A percentile compares a stretch with the other conserved stretches of the same genome.
These are phyloP conservation scores for Phoebastria nigripes DNA, from an alignment of 2,797 vertebrate genomes.

Conservation along the genomic window DNA sequence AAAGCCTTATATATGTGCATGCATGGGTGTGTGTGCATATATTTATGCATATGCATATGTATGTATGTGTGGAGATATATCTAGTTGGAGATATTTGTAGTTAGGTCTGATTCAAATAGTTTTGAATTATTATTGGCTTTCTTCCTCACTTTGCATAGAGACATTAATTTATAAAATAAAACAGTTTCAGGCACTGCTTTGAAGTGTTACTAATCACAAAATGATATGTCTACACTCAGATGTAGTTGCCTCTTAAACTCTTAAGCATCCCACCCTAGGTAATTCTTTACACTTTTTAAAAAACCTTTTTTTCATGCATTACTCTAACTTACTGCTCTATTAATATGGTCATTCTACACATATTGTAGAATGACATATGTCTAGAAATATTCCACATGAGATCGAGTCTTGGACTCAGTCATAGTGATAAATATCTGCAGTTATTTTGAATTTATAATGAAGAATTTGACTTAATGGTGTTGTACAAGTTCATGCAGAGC, in stretches of 20 bases:
- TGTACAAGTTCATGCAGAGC: slow-evolving; percentile 43
- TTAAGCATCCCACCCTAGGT: neutral
- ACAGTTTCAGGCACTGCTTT: slow-evolving; percentile 60
- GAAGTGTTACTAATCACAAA: slow-evolving; percentile 34
- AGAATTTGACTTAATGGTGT: slow-evolving; percentile 17
- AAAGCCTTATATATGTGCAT: neutral
- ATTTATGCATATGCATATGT: neutral
- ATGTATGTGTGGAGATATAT: neutral
- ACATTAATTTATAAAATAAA: slow-evolving; percentile 53
- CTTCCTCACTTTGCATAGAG: slow-evolving; percentile 42
- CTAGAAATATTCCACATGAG: neutral
- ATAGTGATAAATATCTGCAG: slow-evolving; percentile 48
- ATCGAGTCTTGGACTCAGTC: neutral
- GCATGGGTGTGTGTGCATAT: neutral
- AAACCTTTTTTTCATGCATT: neutral
- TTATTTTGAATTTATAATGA: slow-evolving; percentile 56
- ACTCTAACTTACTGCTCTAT: neutral
- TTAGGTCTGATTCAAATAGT: slow-evolving; percentile 40
- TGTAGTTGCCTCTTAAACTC: neutral
- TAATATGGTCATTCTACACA: neutral
- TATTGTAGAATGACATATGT: neutral
- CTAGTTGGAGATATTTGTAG: neutral
- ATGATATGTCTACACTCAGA: neutral
- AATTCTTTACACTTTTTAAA: neutral
- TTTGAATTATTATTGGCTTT: slow-evolving; percentile 57